Evolutionary conservation across 2,113 vertebrate species (phyloP), one percentile per base, ranked within the genome.

Genomic region (Elaphurus davidianus): DNA sequence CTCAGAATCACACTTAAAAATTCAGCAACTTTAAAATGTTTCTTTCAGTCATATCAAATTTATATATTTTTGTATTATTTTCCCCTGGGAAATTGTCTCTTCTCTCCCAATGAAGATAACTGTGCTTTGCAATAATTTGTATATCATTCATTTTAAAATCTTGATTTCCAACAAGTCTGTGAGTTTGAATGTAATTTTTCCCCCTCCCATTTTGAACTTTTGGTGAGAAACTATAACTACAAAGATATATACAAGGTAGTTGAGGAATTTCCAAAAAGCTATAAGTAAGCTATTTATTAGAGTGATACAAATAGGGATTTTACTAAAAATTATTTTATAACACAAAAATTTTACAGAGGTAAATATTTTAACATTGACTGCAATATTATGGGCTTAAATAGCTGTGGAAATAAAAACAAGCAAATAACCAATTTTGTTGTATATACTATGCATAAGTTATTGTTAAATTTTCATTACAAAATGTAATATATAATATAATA

Each of bases 321-420:
- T 86, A 90, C 28, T 91, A 59, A 96, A 76, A 85, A 62, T 83
- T 97, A 47, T n/a, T 94, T 93, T 76, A 36, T 43, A 88, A 64
- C 36, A 60, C 25, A 94, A 62, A 95, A 88, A 14, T 40, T 93
- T 81, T 91, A 43, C 40, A 64, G 43, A 19, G 15, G 15, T 91
- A 79, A 76, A 84, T 90, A 88, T 81, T 96, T 94, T 90, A 81
- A 93, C 5, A 88, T 78, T 87, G 54, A 28, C 36, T 71, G 7
- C 2, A 94, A 91, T 1, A 94, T 97, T 67, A 67, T 83, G 79
- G 87, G 40, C 21, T 87, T 62, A 91, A 91, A 33, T 36, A 45
- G 71, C 55, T 36, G 47, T 87, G 50, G 94, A 84, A 98, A 97
- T 45, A 27, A 45, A 79, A 57, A 25, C n/a, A 88, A 67, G 36